phyloP scores from a whole-genome alignment of 1,140 invertebrate species.

The Calephelis nemesis region DNA sequence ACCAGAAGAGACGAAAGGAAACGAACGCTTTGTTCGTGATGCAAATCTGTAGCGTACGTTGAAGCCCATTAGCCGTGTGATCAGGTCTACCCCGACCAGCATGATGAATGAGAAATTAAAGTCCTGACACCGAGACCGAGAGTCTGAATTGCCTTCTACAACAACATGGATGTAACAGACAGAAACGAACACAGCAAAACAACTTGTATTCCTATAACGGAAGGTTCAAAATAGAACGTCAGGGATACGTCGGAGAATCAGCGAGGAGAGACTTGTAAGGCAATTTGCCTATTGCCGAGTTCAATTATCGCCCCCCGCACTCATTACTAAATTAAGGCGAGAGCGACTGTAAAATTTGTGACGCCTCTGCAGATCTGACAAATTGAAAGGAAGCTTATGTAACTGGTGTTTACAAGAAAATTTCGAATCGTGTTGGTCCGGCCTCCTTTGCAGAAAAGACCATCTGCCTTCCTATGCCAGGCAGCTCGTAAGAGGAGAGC shows the following conservation, averaged over 20 bases:
- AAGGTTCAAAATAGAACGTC: constrained; percentile 38
- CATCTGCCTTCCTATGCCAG: too few species aligned
- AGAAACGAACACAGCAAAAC: constrained; percentile 29
- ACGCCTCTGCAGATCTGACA: constrained; percentile 61
- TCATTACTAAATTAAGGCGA: constrained; percentile 76
- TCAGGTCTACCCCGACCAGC: constrained; percentile 15
- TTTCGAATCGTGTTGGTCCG: constrained; percentile 15
- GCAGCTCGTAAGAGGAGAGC: too few species aligned
- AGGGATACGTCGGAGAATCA: constrained; percentile 34
- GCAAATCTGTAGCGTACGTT: constrained; percentile 63
- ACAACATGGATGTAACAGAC: constrained; percentile 32
- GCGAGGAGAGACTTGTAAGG: constrained; percentile 51
- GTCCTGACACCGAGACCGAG: constrained; percentile 42
- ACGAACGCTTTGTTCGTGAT: constrained; percentile 41
- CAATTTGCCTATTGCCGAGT: constrained; percentile 74
- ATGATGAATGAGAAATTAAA: constrained; percentile 1
- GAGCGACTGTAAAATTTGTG: constrained; percentile 66
- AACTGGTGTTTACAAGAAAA: constrained; percentile 51
- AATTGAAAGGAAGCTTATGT: constrained; percentile 52
- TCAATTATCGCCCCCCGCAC: constrained; percentile 76
- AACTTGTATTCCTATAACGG: constrained; percentile 34
- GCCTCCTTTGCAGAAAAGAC: too few species aligned
- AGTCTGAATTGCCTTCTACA: constrained; percentile 51
- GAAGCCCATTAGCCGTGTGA: constrained; percentile 19
- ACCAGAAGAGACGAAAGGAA: constrained; percentile 1